Evolutionary conservation across 2,113 vertebrate genomes (phyloP), one percentile per base, ranked within the genome.

Genomic region (Labeo rohita): DNA sequence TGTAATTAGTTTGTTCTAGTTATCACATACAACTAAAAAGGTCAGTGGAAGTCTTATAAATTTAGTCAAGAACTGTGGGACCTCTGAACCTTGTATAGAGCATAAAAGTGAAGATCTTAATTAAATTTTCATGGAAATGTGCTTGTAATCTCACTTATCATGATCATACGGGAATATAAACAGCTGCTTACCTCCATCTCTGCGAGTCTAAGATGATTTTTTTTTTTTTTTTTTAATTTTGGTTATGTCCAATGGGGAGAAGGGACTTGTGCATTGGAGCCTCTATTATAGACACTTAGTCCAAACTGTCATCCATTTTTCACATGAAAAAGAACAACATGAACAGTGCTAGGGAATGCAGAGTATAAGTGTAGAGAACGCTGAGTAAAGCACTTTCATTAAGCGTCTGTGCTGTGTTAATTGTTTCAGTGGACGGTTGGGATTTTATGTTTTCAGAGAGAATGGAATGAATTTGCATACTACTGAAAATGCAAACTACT

Each of bases 371-470:
- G 4, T 47, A 73, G 4, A n/a, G 70, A 47, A 12, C 1, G 5
- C 70, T 5, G 43, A 12, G 21, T 47, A 45, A 74, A 74, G 10
- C 43, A 74, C 10, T 73, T 73, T 39, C 36, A 4, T 16, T 1
- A 73, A 45, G 43, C 2, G 18, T 47, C 70, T 73, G 43, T 74
- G 43, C 43, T 73, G 9, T 23, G 18, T 43, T 72, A 72, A 11
- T 72, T 21, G 36, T 73, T 47, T 73, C 70, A 0, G 21, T 73
- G 39, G 18, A 73, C 21, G 0, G 70, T 7, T 45, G 9, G 70
- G 70, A 47, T 47, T 73, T 75, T 76, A 52, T 47, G 43, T 52
- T 70, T 21, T 50, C 61, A 34, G 63, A 83, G 70, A 23, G 11
- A 47, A 12, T 80, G 15, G 8, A 83, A 52, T 72, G 4, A 54